phyloP scores from a whole-genome alignment of 2,888 invertebrate species.

The Gastracanthus pulcherrimus region DNA sequence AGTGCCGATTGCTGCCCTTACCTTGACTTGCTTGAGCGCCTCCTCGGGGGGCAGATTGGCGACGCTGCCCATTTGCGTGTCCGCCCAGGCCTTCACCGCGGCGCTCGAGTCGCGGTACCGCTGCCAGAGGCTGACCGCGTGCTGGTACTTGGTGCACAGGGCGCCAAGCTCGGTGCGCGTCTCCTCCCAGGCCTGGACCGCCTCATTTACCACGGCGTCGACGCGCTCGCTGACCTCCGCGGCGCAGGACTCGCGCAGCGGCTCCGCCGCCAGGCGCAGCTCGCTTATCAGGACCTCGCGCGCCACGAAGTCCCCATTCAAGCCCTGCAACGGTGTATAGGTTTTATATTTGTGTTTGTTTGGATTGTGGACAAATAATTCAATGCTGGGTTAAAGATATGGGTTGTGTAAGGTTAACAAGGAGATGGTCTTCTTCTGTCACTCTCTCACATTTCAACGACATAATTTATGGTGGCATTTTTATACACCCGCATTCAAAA shows the following conservation, averaged over 20 bases:
- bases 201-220: slow-evolving; percentile 87
- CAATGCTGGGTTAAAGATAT: no score
- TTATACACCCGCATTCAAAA: no score
- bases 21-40: slow-evolving; percentile 86
- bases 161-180: slow-evolving; percentile 88
- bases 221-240: slow-evolving; percentile 86
- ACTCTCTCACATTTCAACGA: no score
- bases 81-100: slow-evolving; percentile 86
- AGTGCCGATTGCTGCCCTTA: no score
- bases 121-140: slow-evolving; percentile 90
- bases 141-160: slow-evolving; percentile 88
- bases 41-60: slow-evolving; percentile 86
- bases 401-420: no score
- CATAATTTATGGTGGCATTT: no score
- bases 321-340: slow-evolving; percentile 82
- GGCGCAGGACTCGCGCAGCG: slow-evolving; percentile 84
- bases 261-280: slow-evolving; percentile 85
- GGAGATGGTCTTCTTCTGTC: no score
- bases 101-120: slow-evolving; percentile 89
- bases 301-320: slow-evolving; percentile 87
- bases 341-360: no score
- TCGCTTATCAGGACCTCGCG: slow-evolving; percentile 87
- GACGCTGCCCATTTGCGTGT: slow-evolving; percentile 86
- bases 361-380: no score
- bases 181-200: slow-evolving; percentile 88